phyloP scores from a whole-genome alignment of 2,113 vertebrate genomes.

The Neomonachus schauinslandi region DNA sequence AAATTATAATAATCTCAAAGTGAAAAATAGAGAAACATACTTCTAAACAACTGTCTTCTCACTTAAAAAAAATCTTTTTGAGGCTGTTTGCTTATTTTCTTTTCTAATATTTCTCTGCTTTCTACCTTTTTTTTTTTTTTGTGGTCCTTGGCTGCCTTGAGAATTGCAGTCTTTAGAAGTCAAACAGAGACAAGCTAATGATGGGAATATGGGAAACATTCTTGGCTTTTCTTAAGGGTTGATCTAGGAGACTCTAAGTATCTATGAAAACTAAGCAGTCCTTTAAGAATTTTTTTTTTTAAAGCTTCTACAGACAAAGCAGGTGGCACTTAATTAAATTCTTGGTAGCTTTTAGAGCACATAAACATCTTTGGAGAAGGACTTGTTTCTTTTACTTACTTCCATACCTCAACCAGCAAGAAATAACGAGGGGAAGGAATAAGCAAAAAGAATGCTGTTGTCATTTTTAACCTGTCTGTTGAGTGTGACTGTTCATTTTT shows the following conservation, averaged over 20 bases:
- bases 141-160: neutral
- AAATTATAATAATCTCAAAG: neutral
- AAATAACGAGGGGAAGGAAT: neutral
- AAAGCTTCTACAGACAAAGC: neutral
- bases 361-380: neutral
- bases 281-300: neutral
- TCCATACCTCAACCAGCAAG: neutral
- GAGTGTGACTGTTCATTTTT: neutral
- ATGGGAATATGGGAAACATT: neutral
- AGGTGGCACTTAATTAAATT: neutral
- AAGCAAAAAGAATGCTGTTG: neutral
- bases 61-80: neutral
- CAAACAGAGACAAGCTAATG: neutral
- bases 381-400: neutral
- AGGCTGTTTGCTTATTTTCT: neutral
- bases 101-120: neutral
- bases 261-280: neutral
- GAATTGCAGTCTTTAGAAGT: slow-evolving; percentile 15
- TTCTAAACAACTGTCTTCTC: neutral
- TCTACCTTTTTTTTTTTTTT: neutral
- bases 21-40: neutral
- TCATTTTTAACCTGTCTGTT: neutral
- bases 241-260: neutral
- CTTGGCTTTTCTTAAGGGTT: neutral
- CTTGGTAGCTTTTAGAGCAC: neutral